Evolutionary conservation across 2,888 invertebrate species (phyloP), one percentile per base, ranked within the genome.

Genomic region (Cephus rjabovi): DNA sequence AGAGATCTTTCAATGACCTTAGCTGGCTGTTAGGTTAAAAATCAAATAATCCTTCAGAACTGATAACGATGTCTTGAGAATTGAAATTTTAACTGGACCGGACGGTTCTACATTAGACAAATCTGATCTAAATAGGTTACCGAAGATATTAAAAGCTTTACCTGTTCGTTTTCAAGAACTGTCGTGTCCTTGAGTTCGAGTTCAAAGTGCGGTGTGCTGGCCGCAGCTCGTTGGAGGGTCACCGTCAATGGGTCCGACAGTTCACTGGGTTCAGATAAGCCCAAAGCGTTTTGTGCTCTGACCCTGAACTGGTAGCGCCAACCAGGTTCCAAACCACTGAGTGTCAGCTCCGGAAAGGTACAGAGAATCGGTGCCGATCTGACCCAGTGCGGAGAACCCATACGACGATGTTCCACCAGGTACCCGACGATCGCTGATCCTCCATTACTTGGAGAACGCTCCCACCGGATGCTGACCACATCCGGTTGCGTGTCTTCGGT

Each of bases 241-340:
- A 97, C 97, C 0, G 96, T 96, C 75, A 98, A 94, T 1, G 97
- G 95, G 89, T 97, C 97, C 11, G 97, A 97, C 34, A 97, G 93
- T 87, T 97, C 96, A 89, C 98, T 97, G 77, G 96, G 95, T 81
- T 95, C 95, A 1, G 97, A 97, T 81, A 95, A 93, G 1, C 99
- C 99, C 37, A 97, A 95, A 68, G 96, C 95, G 92, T 99, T 99
- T 90, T 98, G 95, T 0, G 99, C 98, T 79, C 96, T 95, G 30
- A 98, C 96, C 79, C 99, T 94, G 93, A 98, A 98, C 92, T 96
- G 97, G 91, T 97, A 97, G 76, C 96, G 94, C 94, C 96, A 96
- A 77, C 97, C 97, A 0, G 97, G 97, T 88, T 96, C 96, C 69
- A 98, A 93, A 33, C 97, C 97, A 83, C 95, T 95, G 70, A 98